phyloP scores from a whole-genome alignment of 2,888 invertebrate species.

The Polydesmus complanatus region DNA sequence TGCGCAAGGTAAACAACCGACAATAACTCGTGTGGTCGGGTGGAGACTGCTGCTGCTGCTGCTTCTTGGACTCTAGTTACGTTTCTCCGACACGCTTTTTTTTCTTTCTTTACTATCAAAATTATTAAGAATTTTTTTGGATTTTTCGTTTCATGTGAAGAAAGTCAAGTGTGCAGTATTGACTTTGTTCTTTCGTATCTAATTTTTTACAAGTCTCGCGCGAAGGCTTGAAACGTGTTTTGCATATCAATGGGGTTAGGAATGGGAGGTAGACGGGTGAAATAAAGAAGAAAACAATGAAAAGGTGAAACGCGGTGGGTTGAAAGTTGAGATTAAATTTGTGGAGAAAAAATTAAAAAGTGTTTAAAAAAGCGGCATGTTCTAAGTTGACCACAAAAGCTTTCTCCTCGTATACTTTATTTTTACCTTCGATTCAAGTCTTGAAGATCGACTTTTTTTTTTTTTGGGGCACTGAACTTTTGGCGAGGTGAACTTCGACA shows the following conservation, averaged over 20 bases:
- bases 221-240: neutral
- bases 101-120: too few species aligned
- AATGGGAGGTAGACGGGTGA: neutral
- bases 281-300: neutral
- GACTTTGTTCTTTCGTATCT: too few species aligned
- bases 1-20: neutral
- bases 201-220: too few species aligned
- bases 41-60: too few species aligned
- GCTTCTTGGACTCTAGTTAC: too few species aligned
- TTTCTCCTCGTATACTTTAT: neutral
- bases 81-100: too few species aligned
- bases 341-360: neutral
- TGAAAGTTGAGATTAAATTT: neutral
- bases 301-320: neutral
- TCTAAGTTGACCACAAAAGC: neutral
- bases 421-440: neutral
- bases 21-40: too few species aligned
- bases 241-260: neutral
- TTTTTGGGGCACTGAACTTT: neutral
- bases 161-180: too few species aligned
- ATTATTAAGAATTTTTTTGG: too few species aligned
- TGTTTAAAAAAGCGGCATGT: neutral
- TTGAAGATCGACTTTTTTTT: neutral
- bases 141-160: too few species aligned
- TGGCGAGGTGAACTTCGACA: neutral